Evolutionary conservation across 2,797 vertebrate genomes (phyloP).

Genomic region (Gadopsis bispinosus): DNA sequence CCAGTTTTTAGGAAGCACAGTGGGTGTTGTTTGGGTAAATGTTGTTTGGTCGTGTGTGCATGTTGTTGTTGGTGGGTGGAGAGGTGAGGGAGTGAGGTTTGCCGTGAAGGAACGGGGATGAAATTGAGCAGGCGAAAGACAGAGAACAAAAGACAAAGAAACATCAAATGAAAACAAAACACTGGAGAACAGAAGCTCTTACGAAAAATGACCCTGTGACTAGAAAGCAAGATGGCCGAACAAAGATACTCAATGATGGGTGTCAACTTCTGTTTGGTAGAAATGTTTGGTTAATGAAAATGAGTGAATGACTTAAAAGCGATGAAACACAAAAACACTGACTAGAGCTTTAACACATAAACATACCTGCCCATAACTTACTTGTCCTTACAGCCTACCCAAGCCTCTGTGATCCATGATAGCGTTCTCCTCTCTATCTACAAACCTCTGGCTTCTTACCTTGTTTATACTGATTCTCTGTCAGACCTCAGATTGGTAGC

Average conservation of each 20-base stretch:
- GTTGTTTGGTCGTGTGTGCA: constrained; percentile 71
- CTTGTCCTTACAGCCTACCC: constrained; percentile 73
- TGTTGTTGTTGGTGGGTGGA: constrained; percentile 68
- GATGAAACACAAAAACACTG: constrained; percentile 79
- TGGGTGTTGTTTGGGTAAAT: constrained; percentile 68
- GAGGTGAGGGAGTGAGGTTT: constrained; percentile 83
- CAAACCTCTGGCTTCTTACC: constrained; percentile 66
- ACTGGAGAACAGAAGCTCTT: constrained; percentile 73
- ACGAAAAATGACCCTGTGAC: constrained; percentile 62
- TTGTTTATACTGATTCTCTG: constrained; percentile 59
- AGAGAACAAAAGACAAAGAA: constrained; percentile 87
- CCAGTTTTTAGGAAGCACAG: constrained; percentile 71
- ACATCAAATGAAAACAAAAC: constrained; percentile 91
- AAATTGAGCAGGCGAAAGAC: constrained; percentile 84
- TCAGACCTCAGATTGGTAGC: constrained; percentile 74
- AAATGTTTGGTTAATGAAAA: constrained; percentile 85
- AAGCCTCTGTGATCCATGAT: constrained; percentile 68
- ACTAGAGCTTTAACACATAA: constrained; percentile 84
- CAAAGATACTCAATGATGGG: constrained; percentile 86
- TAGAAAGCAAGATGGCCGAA: constrained; percentile 81
- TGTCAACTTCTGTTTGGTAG: constrained; percentile 83
- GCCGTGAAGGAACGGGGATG: constrained; percentile 85
- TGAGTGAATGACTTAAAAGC: constrained; percentile 71
- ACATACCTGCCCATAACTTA: constrained; percentile 89
- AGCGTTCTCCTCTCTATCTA: constrained; percentile 63